These are phyloP conservation scores for Epistrophe grossulariae DNA, from an alignment of 2,888 invertebrate genomes.

Conservation along the genomic window DNA sequence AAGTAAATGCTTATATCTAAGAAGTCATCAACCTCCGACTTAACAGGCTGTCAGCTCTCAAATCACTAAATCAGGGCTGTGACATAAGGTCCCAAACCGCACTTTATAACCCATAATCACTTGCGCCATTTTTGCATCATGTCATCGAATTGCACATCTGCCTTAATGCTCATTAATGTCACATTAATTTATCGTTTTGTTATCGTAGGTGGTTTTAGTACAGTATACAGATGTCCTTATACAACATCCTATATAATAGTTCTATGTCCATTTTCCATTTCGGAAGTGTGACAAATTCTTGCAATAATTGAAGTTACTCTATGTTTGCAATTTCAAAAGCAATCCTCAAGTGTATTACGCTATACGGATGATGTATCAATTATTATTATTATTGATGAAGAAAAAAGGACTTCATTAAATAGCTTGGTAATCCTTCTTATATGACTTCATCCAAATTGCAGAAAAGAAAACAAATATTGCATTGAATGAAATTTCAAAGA, in stretches of 20 bases:
- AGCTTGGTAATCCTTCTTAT: conserved; percentile 61
- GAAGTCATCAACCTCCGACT: no score
- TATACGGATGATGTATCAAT: conserved; percentile 50
- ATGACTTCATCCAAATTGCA: conserved; percentile 50
- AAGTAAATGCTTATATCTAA: no score
- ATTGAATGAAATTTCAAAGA: not conserved
- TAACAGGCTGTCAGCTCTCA: not conserved
- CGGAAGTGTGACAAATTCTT: conserved; percentile 71
- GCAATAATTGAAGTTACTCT: conserved; percentile 24
- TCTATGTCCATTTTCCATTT: conserved; percentile 6
- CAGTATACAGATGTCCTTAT: not conserved
- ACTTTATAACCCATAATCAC: conserved; percentile 5
- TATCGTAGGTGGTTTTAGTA: conserved; percentile 6
- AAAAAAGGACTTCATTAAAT: conserved; percentile 63
- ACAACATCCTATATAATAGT: no score
- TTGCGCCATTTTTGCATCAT: not conserved
- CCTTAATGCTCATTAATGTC: conserved; percentile 9
- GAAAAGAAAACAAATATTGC: conserved; percentile 50
- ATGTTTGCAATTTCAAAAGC: conserved; percentile 38
- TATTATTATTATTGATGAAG: conserved; percentile 30
- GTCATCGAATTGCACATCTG: conserved; percentile 8
- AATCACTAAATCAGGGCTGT: not conserved
- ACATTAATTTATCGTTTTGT: conserved; percentile 24
- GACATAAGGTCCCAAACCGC: conserved; percentile 6
- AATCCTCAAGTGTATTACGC: conserved; percentile 48